Evolutionary conservation across 1,140 invertebrate genomes (phyloP).

Genomic region (Ostrea denselamellosa): DNA sequence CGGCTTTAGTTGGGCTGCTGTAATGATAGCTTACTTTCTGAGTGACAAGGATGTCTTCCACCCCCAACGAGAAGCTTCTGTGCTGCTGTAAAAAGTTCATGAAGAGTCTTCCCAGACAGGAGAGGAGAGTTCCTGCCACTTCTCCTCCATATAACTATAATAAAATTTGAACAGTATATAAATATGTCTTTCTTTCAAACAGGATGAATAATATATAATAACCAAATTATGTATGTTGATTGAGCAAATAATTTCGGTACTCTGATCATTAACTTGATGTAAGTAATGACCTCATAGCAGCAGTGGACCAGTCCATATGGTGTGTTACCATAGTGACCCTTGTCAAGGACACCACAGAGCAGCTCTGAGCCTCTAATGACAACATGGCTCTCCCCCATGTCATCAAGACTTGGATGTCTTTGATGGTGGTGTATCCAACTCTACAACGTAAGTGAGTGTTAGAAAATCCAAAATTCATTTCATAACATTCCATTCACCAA

Average conservation of each 20-base stretch:
- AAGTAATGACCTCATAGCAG: constrained; percentile 87
- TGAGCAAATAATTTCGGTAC: too few relatives aligned
- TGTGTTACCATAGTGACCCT: constrained; percentile 96
- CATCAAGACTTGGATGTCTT: constrained; percentile 82
- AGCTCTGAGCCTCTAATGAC: constrained; percentile 94
- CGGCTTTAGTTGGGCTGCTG: too few relatives aligned
- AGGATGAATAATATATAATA: neutral
- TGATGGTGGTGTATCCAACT: constrained; percentile 84
- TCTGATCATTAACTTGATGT: too few relatives aligned
- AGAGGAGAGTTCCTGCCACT: constrained; percentile 89
- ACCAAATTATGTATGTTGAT: too few relatives aligned
- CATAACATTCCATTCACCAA: neutral
- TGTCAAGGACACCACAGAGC: constrained; percentile 96
- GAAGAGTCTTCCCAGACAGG: constrained; percentile 94
- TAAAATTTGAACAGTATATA: neutral
- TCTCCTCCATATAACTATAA: constrained; percentile 91
- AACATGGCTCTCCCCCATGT: constrained; percentile 94
- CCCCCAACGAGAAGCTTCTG: constrained; percentile 95
- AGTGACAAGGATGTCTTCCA: constrained; percentile 94
- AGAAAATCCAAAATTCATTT: neutral
- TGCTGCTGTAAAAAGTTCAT: constrained; percentile 94
- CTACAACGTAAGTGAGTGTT: constrained; percentile 65
- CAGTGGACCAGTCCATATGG: constrained; percentile 95
- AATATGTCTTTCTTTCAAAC: neutral
- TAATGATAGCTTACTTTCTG: constrained; percentile 75